These are phyloP conservation scores for Bombylius major DNA, from an alignment of 2,888 invertebrate genomes.

Conservation along the genomic window DNA sequence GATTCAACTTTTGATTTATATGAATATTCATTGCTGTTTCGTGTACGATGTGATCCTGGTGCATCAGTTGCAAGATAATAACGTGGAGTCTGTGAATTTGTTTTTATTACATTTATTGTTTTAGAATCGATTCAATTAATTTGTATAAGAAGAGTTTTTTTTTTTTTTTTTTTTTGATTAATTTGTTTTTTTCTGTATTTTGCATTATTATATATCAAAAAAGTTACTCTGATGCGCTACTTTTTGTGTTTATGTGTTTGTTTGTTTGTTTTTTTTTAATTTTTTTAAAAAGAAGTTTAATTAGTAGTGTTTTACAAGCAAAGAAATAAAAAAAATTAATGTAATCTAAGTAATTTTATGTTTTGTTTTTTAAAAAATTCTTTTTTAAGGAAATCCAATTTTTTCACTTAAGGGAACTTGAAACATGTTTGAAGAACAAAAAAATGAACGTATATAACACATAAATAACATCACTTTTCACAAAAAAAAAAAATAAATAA, in stretches of 20 bases:
- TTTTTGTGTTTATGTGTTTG: too few species aligned
- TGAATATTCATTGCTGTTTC: slow-evolving; percentile 73
- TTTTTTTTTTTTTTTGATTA: too few species aligned
- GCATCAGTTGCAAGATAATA: slow-evolving; percentile 76
- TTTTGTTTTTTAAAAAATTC: too few species aligned
- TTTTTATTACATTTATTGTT: slow-evolving; percentile 10
- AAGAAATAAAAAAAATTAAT: too few species aligned
- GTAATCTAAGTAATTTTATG: too few species aligned
- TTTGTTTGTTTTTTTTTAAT: too few species aligned
- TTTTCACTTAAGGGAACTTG: slow-evolving; percentile 26
- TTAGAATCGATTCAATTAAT: background rate
- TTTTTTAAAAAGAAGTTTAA: too few species aligned
- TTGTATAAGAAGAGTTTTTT: background rate
- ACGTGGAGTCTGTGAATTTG: slow-evolving; percentile 67
- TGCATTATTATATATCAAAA: too few species aligned
- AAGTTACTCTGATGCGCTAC: too few species aligned
- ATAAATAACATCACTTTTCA: background rate
- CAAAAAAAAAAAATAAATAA: background rate
- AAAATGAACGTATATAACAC: background rate
- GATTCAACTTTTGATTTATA: slow-evolving; percentile 59
- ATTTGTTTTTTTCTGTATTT: too few species aligned
- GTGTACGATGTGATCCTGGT: slow-evolving; percentile 47
- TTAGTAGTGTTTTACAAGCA: too few species aligned
- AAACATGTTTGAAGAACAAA: slow-evolving; percentile 30
- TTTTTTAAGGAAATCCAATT: too few species aligned